Evolutionary conservation across 2,113 vertebrate species (phyloP), one percentile per base, ranked within the genome.

Genomic region (Mionectes macconnelli): DNA sequence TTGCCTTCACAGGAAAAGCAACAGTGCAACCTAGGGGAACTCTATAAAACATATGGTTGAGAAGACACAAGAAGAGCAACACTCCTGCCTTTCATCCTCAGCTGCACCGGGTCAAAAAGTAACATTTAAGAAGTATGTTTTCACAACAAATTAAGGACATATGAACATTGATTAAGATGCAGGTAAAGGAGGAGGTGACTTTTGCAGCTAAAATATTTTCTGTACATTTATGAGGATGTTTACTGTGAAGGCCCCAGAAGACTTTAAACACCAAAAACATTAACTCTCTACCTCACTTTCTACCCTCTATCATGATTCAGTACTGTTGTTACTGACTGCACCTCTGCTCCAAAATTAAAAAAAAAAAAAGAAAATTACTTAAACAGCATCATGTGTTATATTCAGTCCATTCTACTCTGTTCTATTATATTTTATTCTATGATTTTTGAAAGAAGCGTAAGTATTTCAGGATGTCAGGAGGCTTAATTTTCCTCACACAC

Each of bases 21-120:
- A 96, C 91, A 94, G 78, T 84, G 84, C 94, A 94, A 47, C 89
- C 86, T 89, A 92, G 37, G 87, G 75, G 81, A 91, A 44, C 66
- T 89, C 69, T 30, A 20, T 27, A 86, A 88, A 96, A 84, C 55
- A 59, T 55, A 64, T 81, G 59, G 35, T 59, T 60, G 72, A 90
- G 77, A 72, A 89, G 80, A 85, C 33, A 72, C 3, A 18, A 68
- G 53, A 90, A 42, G 13, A 70, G 57, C 23, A 89, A 73, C 73
- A 35, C 25, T 84, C 31, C 9, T 14, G 49, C 68, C 28, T 30
- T 68, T 47, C 9, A 64, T 77, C 31, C 60, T 79, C n/a, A 37
- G 60, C 24, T 77, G 73, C 37, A 56, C 0, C 24, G n/a, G 49
- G 47, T 22, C 3, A 33, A 62, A 87, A 90, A 84, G 22, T 6